Percentiles rank a stretch among this genome's conserved stretches.
Evolutionary conservation across 2,888 invertebrate genomes (phyloP).

Genomic region (Mythimna lalbum): DNA sequence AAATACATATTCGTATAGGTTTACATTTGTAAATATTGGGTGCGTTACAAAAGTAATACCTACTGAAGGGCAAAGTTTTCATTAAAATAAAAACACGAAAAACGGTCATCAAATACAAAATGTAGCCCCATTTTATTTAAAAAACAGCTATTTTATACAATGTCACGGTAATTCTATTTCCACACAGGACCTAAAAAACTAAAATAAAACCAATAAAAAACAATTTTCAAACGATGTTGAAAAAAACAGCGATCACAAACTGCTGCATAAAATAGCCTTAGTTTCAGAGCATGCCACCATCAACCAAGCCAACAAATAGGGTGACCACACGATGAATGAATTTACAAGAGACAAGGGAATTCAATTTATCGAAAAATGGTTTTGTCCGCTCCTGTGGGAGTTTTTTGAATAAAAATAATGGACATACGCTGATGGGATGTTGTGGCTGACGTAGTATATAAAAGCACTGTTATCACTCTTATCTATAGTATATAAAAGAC

Average conservation of each 20-base stretch:
- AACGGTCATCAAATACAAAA: neutral
- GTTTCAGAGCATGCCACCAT: slow-evolving; percentile 43
- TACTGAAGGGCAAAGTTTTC: no score
- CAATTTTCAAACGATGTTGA: slow-evolving; percentile 4
- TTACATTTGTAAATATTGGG: no score
- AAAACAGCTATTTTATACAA: neutral
- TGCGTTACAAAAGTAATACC: no score
- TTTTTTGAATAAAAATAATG: slow-evolving; percentile 70
- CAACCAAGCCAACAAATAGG: slow-evolving; percentile 59
- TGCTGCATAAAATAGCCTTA: slow-evolving; percentile 25
- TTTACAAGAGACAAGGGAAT: slow-evolving; percentile 70
- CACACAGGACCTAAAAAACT: neutral
- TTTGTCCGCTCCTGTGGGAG: slow-evolving; percentile 56
- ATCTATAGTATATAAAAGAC: slow-evolving; percentile 47
- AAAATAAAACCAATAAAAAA: slow-evolving; percentile 9
- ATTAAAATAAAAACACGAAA: neutral
- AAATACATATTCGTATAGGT: no score
- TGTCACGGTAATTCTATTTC: neutral
- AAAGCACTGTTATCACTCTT: slow-evolving; percentile 51
- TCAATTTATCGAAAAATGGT: slow-evolving; percentile 74
- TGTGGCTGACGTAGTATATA: slow-evolving; percentile 54
- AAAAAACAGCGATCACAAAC: slow-evolving; percentile 28
- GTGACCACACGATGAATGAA: slow-evolving; percentile 67
- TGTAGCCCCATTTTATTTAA: neutral
- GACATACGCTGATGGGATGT: slow-evolving; percentile 55